Conservation (phyloP, 2,888 invertebrate genomes). For the Eutolmus rufibarbis region DNA sequence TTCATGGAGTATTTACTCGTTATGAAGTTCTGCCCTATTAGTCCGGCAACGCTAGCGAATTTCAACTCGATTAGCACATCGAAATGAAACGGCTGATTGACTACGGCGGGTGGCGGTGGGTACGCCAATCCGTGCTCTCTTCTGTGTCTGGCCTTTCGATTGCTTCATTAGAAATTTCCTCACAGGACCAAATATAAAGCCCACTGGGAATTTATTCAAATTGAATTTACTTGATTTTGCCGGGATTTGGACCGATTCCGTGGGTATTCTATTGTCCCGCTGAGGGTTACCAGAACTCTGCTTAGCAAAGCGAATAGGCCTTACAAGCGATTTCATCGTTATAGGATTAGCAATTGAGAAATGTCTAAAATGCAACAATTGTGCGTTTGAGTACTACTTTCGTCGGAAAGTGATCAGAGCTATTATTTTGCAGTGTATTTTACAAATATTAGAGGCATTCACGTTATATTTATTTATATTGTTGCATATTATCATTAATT, state of each 20-base stretch:
- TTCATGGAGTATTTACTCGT: constrained; percentile 27
- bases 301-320: background rate
- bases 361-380: background rate
- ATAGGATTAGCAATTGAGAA: background rate
- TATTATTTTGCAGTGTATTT: background rate
- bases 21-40: constrained; percentile 29
- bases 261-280: background rate
- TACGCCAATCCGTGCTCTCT: background rate
- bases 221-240: constrained; percentile 20
- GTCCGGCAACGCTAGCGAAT: constrained; percentile 16
- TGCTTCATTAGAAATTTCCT: constrained; percentile 35
- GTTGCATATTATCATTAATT: background rate
- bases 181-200: background rate
- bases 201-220: constrained; percentile 33
- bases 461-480: background rate
- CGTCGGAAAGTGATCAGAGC: background rate
- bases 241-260: background rate
- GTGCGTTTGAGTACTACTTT: background rate
- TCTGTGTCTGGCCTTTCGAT: background rate
- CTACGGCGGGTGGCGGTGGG: background rate
- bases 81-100: constrained; percentile 28
- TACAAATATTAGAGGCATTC: background rate
- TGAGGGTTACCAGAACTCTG: background rate
- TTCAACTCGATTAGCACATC: constrained; percentile 37
- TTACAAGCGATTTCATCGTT: background rate